Conservation (phyloP, 2,888 invertebrate genomes). For the Globia sparganii region DNA sequence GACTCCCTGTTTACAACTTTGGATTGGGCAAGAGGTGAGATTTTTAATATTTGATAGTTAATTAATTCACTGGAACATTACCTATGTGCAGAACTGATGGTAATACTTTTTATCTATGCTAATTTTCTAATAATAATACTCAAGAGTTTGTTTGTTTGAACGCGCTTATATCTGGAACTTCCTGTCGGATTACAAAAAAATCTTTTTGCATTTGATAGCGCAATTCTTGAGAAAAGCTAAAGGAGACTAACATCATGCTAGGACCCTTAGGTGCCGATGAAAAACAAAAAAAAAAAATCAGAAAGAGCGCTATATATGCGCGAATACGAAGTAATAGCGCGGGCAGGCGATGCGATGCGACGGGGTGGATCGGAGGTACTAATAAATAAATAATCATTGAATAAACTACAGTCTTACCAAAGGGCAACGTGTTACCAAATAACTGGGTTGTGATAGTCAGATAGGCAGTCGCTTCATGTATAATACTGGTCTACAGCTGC, state of each 20-base stretch:
- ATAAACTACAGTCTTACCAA: neutral
- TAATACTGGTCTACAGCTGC: neutral
- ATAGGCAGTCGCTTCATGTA: neutral
- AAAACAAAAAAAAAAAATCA: no score
- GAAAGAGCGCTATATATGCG: no score
- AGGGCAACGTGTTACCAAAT: neutral
- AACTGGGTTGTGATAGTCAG: neutral
- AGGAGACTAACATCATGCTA: no score
- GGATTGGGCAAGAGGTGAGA: conserved; percentile 90
- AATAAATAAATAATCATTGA: neutral
- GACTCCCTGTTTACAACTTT: conserved; percentile 91
- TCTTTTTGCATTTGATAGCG: neutral
- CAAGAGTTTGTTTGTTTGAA: neutral
- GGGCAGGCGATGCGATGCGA: no score
- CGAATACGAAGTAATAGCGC: no score
- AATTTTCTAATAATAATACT: neutral
- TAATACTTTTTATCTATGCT: neutral
- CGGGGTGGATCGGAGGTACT: no score
- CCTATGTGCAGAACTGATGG: neutral
- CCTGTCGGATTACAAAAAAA: neutral
- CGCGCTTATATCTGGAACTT: neutral
- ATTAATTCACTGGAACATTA: neutral
- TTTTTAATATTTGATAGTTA: neutral
- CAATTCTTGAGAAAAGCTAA: neutral
- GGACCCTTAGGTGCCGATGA: no score